Conservation (phyloP, 2,888 invertebrate genomes). For the Ellobium chinense region DNA sequence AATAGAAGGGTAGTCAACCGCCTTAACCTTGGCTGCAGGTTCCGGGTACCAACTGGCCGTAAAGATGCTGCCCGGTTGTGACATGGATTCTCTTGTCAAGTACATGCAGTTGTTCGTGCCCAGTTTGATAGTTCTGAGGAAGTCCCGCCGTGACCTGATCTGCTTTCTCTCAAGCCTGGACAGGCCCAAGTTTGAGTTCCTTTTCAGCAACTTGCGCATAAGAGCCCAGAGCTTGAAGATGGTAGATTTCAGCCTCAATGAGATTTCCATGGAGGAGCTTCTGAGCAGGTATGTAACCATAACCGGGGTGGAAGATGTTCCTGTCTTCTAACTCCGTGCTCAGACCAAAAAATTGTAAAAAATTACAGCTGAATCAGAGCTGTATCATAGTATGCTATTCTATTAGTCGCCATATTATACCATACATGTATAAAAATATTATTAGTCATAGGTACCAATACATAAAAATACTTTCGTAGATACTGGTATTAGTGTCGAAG, state of each 20-base stretch:
- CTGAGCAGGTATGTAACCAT: not conserved
- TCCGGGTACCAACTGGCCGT: not conserved
- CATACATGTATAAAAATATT: too few relatives aligned
- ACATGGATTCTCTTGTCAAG: not conserved
- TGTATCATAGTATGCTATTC: not conserved
- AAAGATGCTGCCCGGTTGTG: not conserved
- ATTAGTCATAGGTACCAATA: too few relatives aligned
- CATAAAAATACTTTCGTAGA: too few relatives aligned
- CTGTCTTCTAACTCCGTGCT: not conserved
- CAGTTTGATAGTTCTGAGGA: not conserved
- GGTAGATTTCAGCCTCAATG: not conserved
- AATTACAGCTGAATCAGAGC: too few relatives aligned
- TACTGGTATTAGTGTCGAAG: too few relatives aligned
- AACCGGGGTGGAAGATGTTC: not conserved
- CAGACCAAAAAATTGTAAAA: too few relatives aligned
- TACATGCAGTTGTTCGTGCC: slow-evolving; percentile 23
- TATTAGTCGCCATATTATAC: too few relatives aligned
- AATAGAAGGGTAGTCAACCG: too few relatives aligned
- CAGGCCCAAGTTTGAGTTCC: not conserved
- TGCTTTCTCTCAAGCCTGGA: not conserved
- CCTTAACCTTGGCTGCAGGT: not conserved
- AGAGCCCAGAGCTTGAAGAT: not conserved
- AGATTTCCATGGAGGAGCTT: not conserved
- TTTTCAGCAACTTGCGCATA: not conserved
- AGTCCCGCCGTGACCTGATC: not conserved